Conservation (phyloP, 2,113 vertebrate species). For the Perca flavescens region DNA sequence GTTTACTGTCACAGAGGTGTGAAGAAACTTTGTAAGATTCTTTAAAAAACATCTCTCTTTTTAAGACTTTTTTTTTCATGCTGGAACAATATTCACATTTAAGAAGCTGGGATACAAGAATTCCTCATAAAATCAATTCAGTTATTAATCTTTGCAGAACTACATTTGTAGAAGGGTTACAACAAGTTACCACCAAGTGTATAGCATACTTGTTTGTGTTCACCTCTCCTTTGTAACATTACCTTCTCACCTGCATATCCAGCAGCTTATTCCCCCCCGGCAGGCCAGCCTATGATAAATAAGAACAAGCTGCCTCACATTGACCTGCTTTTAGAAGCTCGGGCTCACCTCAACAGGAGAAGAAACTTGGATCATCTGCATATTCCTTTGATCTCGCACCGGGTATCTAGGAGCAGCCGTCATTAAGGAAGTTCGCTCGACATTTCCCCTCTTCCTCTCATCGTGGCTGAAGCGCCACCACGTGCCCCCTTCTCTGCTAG, state of each 20-base stretch:
- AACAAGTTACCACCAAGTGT: not conserved
- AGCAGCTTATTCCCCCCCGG: slow-evolving; percentile 7
- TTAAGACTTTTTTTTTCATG: too few relatives aligned
- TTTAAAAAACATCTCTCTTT: too few relatives aligned
- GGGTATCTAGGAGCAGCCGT: slow-evolving; percentile 55
- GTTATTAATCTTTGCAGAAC: too few relatives aligned
- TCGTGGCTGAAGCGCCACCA: slow-evolving; percentile 22
- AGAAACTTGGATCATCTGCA: slow-evolving; percentile 67
- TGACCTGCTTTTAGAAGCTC: slow-evolving; percentile 69
- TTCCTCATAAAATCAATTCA: too few relatives aligned
- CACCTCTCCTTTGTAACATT: slow-evolving; percentile 3
- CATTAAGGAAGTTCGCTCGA: slow-evolving; percentile 70
- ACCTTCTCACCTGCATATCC: slow-evolving; percentile 19
- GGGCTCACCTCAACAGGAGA: slow-evolving; percentile 55
- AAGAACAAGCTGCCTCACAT: slow-evolving; percentile 23
- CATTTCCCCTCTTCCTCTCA: slow-evolving; percentile 22
- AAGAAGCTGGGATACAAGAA: too few relatives aligned
- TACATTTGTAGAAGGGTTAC: too few relatives aligned
- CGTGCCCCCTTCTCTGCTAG: not conserved
- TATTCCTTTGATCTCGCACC: slow-evolving; percentile 72
- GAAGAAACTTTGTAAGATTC: too few relatives aligned
- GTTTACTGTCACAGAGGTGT: too few relatives aligned
- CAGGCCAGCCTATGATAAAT: slow-evolving; percentile 44
- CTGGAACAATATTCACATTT: too few relatives aligned
- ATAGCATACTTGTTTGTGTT: slow-evolving; percentile 8